Base-by-base conservation (phyloP, 2,888 invertebrate genomes). In the Myopa testacea region DNA sequence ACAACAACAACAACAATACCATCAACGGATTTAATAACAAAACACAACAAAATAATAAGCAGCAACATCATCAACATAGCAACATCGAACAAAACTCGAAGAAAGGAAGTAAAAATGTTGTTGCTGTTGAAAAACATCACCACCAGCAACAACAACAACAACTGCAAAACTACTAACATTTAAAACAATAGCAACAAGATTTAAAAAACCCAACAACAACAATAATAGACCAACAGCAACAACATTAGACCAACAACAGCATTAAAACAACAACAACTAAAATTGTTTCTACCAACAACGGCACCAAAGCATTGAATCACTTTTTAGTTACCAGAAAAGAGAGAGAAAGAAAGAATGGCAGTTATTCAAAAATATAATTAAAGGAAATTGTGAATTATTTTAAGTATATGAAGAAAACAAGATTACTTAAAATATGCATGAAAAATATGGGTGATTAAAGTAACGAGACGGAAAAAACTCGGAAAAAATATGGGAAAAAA, bases 61-160 rank as follows among this genome's bases (percentile, higher is more conserved):
- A 63, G 34, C 10, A 63, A 34, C 63, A 63, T 7, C 60, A 60
- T 26, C 19, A 60, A 19, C 60, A 26, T 8, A 19, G 4, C 12
- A 10, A 60, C 26, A 26, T 26, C 60, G 6, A 60, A 60, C 34
- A 45, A 45, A 45, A 45, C 45, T 6, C 45, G 3, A 62, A 62
- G 62, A 62, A 62, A 62, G 62, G 62, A 62, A 62, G 62, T 62
- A 26, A 26, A 5, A 58, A 16, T 58, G 14, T 62, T 62, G 6
- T 26, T 62, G 26, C 19, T 1, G 70, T 16, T 10, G 60, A 16
- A 72, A 40, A 34, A 37, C n/a, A 19, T 55, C 34, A 58, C 14
- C 37, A 70, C 14, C 8, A 70, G 8, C 50, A 52, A 69, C 16
- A 45, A 67, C 8, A 70, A 19, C 50, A 52, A 69, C 16, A 45